phyloP scores from a whole-genome alignment of 2,113 vertebrate genomes.

The Tamias sibiricus region DNA sequence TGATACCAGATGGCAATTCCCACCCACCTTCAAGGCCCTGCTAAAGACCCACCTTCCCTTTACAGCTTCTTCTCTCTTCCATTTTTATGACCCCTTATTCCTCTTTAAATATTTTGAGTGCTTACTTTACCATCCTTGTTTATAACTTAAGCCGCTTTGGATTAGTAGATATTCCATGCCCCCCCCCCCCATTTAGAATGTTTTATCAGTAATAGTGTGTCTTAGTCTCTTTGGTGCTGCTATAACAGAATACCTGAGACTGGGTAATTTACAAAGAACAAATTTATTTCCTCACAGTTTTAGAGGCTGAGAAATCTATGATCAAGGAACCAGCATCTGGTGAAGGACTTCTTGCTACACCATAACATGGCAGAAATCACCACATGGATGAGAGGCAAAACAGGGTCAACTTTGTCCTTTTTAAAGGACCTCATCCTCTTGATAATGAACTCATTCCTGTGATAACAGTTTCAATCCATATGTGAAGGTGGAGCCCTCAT shows the following conservation, averaged over 20 bases:
- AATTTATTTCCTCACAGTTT: neutral
- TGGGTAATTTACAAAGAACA: neutral
- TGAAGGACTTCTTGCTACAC: neutral
- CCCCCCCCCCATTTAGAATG: neutral
- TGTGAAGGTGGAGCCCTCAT: neutral
- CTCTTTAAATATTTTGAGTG: neutral
- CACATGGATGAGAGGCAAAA: neutral
- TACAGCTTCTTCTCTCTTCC: neutral
- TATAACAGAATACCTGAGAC: neutral
- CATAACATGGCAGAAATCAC: neutral
- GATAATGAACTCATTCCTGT: neutral
- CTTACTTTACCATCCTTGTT: neutral
- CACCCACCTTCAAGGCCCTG: neutral
- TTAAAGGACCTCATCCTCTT: neutral
- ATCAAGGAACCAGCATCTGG: neutral
- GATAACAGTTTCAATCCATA: too few relatives aligned
- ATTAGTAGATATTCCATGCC: neutral
- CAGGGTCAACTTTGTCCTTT: neutral
- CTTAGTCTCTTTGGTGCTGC: neutral
- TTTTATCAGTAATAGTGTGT: neutral
- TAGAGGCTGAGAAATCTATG: neutral
- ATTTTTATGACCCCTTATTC: neutral
- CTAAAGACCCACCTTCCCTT: neutral
- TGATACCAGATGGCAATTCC: neutral
- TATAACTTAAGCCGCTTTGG: slow-evolving; percentile 4